Percentiles rank a stretch among this genome's conserved stretches.
Conservation (phyloP, 2,888 invertebrate species). For the Latheticus oryzae region DNA sequence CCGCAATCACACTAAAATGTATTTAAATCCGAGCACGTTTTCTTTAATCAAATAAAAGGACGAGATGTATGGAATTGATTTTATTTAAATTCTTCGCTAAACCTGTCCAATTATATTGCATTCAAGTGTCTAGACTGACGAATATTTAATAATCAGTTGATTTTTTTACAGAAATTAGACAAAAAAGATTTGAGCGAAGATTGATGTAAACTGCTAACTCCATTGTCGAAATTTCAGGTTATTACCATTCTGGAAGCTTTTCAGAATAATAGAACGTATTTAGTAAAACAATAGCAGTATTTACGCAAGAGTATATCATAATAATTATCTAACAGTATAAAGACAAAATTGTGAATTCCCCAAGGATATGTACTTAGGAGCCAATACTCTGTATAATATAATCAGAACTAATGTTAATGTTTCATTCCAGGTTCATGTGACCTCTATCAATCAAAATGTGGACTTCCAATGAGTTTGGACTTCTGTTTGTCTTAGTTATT, state of each 20-base stretch:
- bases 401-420: conserved; percentile 32
- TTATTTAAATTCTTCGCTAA: too few relatives aligned
- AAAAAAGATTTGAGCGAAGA: too few relatives aligned
- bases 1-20: too few relatives aligned
- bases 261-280: conserved; percentile 20
- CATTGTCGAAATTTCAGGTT: too few relatives aligned
- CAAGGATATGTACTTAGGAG: conserved; percentile 23
- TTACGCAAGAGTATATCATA: conserved; percentile 25
- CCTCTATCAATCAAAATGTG: conserved; percentile 47
- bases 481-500: conserved; percentile 22
- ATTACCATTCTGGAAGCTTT: too few relatives aligned
- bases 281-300: conserved; percentile 28
- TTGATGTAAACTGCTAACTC: too few relatives aligned
- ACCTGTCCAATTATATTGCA: too few relatives aligned
- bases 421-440: conserved; percentile 52
- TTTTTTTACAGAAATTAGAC: conserved; percentile 4
- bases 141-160: too few relatives aligned
- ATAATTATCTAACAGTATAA: conserved; percentile 25
- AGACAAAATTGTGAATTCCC: conserved; percentile 16
- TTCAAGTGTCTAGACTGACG: too few relatives aligned
- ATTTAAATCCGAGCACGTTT: too few relatives aligned
- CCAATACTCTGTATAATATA: conserved; percentile 26
- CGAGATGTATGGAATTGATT: too few relatives aligned
- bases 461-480: conserved; percentile 35
- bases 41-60: too few relatives aligned